Evolutionary conservation across 30 jellyfish, hydroid and myxozoan genomes (phyloP), one percentile per base, ranked within the genome.

Genomic region (Clytia hemisphaerica): DNA sequence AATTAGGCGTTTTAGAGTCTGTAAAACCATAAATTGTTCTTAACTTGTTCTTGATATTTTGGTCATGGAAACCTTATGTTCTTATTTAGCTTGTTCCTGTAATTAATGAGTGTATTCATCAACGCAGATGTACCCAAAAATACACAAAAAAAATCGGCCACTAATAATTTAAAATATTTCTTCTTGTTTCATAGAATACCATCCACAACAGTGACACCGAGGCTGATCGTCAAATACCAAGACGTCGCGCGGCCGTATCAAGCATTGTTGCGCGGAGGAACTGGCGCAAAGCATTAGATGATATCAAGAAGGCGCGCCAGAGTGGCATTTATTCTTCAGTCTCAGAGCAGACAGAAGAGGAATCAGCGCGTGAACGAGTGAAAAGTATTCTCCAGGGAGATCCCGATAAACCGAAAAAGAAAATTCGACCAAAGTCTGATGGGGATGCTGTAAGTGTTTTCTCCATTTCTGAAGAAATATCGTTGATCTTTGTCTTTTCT

Each of bases 301-400:
- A 61, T 61, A 50, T 74, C 24, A 74, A 40, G 36, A 72, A 50
- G 53, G 71, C 86, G 36, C 72, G 86, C 21, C 24, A 74, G 40
- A 74, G 62, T 37, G 83, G 73, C 22, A 61, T 66, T n/a, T 28
- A 33, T 47, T 57, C 49, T 22, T 33, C 33, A 51, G 45, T 53
- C 32, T 58, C 46, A 45, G 79, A 78, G 45, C 62, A 15, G 65
- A 68, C 58, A 5, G 83, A 36, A 44, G 84, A 67, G 16, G 78
- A 78, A 46, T 50, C 93, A 2, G 62, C 84, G 61, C 27, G 86
- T 61, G 93, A 78, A 61, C 27, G 84, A 18, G 81, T 69, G 22
- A 69, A 69, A 49, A 69, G 81, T 50, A 69, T 69, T 44, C 47
- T 69, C 37, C 81, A 69, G 67, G 65, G 24, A 18, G 44, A 25